Conservation (phyloP, 2,888 invertebrate species). For the Cordilura impudica region DNA sequence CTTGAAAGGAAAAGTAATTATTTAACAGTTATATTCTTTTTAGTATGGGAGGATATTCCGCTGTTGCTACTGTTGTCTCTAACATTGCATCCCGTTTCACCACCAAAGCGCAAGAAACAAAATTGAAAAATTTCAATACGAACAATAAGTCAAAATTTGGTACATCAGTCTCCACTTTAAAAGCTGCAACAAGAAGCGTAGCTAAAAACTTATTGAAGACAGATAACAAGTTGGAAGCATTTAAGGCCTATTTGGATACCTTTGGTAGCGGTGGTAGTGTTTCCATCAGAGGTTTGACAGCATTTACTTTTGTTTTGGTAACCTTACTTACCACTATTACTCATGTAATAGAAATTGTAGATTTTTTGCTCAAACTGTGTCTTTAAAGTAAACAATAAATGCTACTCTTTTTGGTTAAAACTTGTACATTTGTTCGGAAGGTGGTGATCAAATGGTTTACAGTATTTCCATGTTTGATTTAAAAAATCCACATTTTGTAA, state of each 20-base stretch:
- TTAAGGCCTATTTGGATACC: conserved; percentile 67
- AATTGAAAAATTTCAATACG: conserved; percentile 68
- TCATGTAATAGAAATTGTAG: neutral
- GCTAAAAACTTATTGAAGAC: conserved; percentile 75
- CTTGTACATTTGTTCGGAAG: too few relatives aligned
- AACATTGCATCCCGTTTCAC: conserved; percentile 74
- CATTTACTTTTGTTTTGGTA: conserved; percentile 65
- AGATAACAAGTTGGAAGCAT: conserved; percentile 64
- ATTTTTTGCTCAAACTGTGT: too few relatives aligned
- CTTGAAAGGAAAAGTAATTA: too few relatives aligned
- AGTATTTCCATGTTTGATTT: too few relatives aligned
- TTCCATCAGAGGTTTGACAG: conserved; percentile 64
- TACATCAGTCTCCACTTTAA: conserved; percentile 67
- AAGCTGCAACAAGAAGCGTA: conserved; percentile 69
- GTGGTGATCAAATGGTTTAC: too few relatives aligned
- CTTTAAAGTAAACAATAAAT: too few relatives aligned
- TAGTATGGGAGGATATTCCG: conserved; percentile 72
- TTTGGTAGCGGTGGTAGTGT: conserved; percentile 64
- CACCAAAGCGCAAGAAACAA: conserved; percentile 67
- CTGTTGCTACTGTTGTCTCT: conserved; percentile 73
- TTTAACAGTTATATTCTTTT: conserved; percentile 12
- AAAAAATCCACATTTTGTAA: too few relatives aligned
- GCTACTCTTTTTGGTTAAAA: too few relatives aligned
- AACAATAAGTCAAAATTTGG: conserved; percentile 69
- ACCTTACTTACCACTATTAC: conserved; percentile 58